Evolutionary conservation across 2,797 vertebrate species (phyloP).

Genomic region (Liasis olivaceus): DNA sequence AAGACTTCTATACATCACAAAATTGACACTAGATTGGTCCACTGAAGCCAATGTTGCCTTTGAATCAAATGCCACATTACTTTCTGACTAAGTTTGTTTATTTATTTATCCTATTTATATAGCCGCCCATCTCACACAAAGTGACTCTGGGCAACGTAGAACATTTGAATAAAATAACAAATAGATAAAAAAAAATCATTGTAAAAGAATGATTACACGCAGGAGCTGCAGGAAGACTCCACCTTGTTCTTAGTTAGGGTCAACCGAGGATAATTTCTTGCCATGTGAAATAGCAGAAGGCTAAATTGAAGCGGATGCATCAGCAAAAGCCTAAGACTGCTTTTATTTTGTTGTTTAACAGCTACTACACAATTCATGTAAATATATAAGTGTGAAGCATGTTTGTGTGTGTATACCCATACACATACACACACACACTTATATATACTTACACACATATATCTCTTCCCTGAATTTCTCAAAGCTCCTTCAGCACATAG

Average conservation of each 20-base stretch:
- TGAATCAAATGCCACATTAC: not conserved
- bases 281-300: not conserved
- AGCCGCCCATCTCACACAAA: too few species aligned
- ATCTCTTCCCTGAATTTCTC: slow-evolving; percentile 34
- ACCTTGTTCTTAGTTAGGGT: not conserved
- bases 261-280: not conserved
- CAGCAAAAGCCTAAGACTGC: not conserved
- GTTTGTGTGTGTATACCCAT: not conserved
- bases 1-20: not conserved
- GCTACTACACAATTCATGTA: not conserved
- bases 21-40: accelerated
- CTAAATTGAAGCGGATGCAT: not conserved
- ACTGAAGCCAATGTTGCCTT: not conserved
- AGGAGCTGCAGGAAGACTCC: not conserved
- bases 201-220: not conserved
- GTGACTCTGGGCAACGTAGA: too few species aligned
- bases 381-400: not conserved
- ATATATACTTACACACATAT: not conserved
- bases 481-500: slow-evolving; percentile 40
- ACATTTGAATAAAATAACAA: too few species aligned
- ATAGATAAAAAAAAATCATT: too few species aligned
- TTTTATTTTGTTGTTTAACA: not conserved
- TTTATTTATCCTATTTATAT: too few species aligned
- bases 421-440: not conserved
- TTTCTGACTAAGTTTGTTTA: not conserved